Conservation (phyloP, 2,888 invertebrate genomes). For the Chelonus formosanus region DNA sequence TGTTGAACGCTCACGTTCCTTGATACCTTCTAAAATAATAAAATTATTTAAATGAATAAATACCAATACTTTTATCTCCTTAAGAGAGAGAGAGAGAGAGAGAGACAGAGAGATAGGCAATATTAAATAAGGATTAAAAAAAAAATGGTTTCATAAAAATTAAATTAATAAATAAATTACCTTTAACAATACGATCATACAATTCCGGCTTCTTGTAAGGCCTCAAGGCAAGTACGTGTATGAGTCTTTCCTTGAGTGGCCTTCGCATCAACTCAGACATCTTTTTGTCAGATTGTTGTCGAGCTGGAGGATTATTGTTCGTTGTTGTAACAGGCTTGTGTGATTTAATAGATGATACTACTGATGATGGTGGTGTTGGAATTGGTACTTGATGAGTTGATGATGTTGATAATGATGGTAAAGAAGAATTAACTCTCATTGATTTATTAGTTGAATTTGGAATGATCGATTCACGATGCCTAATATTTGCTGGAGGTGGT, state of each 20-base stretch:
- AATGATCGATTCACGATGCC: conserved; percentile 56
- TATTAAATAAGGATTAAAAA: too few species aligned
- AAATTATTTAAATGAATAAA: background rate
- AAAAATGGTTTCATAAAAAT: background rate
- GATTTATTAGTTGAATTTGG: conserved; percentile 46
- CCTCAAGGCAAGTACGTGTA: conserved; percentile 91
- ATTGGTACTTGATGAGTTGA: conserved; percentile 51
- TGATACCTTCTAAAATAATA: conserved; percentile 79
- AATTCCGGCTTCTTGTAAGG: conserved; percentile 94
- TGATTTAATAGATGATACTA: conserved; percentile 56
- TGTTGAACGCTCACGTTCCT: conserved; percentile 81
- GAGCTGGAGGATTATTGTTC: conserved; percentile 49
- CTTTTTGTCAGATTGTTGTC: conserved; percentile 56
- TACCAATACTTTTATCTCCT: background rate
- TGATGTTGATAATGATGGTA: conserved; percentile 62
- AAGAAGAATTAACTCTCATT: conserved; percentile 5
- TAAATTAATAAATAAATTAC: conserved; percentile 62
- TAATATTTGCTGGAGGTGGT: conserved; percentile 58
- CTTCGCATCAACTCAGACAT: conserved; percentile 74
- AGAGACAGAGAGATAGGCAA: too few species aligned
- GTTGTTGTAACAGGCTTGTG: conserved; percentile 65
- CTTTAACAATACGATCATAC: conserved; percentile 80
- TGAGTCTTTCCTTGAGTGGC: conserved; percentile 88
- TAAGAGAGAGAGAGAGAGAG: too few species aligned
- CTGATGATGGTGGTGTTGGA: conserved; percentile 54